A percentile compares a stretch with the other conserved stretches of the same genome.
These are phyloP conservation scores for Bovichtus diacanthus DNA, from an alignment of 2,797 vertebrate species.

Conservation along the genomic window DNA sequence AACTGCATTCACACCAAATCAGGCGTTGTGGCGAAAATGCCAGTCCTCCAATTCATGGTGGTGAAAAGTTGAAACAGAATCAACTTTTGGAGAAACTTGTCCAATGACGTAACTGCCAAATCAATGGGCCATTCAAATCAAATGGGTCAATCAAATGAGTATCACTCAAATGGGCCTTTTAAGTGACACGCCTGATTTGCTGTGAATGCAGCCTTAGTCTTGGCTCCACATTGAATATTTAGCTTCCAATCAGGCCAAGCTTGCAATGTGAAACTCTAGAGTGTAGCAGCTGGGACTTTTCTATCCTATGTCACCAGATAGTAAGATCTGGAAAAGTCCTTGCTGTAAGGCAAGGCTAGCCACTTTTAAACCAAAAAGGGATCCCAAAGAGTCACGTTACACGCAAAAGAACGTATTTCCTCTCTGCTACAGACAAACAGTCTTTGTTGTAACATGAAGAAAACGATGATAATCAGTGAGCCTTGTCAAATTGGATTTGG, in stretches of 20 bases:
- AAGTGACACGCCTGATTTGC: no score
- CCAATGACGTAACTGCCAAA: no score
- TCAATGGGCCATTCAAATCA: no score
- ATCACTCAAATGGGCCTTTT: no score
- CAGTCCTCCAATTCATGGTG: no score
- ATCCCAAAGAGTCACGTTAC: background rate
- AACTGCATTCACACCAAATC: no score
- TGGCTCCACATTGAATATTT: background rate
- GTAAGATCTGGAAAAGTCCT: background rate
- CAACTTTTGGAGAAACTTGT: no score
- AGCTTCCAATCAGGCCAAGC: background rate
- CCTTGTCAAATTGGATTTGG: background rate
- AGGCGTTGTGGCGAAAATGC: no score
- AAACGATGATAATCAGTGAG: background rate
- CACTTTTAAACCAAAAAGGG: conserved; percentile 1
- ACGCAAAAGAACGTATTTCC: background rate
- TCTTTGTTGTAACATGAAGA: background rate
- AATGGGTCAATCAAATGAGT: no score
- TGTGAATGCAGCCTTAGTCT: background rate
- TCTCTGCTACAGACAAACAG: background rate
- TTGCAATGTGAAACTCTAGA: background rate
- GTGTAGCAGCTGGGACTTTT: background rate
- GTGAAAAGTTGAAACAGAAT: no score
- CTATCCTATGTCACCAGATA: background rate
- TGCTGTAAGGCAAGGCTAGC: background rate